These are phyloP conservation scores for Papio anubis DNA, from an alignment of 2,113 vertebrate species.

Conservation along the genomic window DNA sequence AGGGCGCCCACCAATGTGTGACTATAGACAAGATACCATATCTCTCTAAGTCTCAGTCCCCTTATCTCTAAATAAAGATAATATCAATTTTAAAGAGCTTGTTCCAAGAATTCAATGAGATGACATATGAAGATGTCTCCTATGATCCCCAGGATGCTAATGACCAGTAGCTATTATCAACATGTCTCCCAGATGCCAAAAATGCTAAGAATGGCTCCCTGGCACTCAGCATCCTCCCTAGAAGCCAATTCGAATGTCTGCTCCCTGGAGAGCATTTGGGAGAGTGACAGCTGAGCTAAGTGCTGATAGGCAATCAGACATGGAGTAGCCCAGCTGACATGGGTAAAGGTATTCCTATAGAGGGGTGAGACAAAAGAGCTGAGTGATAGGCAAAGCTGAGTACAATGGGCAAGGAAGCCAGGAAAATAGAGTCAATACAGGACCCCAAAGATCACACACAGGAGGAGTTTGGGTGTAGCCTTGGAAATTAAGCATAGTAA, in stretches of 20 bases:
- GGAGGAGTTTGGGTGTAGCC: neutral
- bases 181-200: neutral
- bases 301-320: neutral
- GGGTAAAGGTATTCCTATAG: neutral
- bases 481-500: neutral
- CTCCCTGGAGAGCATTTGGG: neutral
- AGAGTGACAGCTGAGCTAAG: neutral
- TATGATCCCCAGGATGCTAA: neutral
- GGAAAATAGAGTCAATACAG: fast-evolving
- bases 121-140: neutral
- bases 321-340: neutral
- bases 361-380: neutral
- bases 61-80: neutral
- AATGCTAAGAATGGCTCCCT: conserved; percentile 33
- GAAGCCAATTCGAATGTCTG: neutral
- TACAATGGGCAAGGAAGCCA: neutral
- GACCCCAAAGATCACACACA: neutral
- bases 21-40: neutral
- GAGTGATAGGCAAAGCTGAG: neutral
- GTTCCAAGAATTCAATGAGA: neutral
- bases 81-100: neutral
- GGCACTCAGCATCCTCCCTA: conserved; percentile 21
- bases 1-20: neutral
- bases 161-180: neutral
- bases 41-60: neutral